These are phyloP conservation scores for Perizoma flavofasciatum DNA, from an alignment of 2,888 invertebrate species.

Conservation along the genomic window DNA sequence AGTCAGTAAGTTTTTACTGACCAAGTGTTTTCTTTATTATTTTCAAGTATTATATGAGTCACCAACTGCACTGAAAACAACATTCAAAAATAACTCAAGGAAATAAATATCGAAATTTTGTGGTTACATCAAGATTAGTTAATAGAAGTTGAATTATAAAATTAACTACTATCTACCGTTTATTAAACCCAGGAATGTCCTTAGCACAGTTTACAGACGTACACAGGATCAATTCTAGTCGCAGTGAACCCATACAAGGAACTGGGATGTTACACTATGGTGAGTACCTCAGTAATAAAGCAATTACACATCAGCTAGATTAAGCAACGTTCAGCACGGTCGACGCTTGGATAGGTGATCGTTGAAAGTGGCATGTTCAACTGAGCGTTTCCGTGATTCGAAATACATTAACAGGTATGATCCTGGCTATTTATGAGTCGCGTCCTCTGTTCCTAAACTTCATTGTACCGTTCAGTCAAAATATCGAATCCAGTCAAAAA, in stretches of 20 bases:
- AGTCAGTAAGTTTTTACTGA: too few species aligned
- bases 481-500: too few species aligned
- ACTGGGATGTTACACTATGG: slow-evolving; percentile 93
- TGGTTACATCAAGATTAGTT: not conserved
- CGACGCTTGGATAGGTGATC: too few species aligned
- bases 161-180: not conserved
- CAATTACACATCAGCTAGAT: too few species aligned
- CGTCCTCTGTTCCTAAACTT: too few species aligned
- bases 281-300: slow-evolving; percentile 76
- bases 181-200: slow-evolving; percentile 59
- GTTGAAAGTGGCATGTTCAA: too few species aligned
- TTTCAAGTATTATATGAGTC: not conserved
- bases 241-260: slow-evolving; percentile 98
- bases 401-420: too few species aligned
- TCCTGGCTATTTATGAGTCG: too few species aligned
- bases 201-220: slow-evolving; percentile 88
- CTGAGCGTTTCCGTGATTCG: too few species aligned
- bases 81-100: not conserved
- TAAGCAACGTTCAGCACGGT: too few species aligned
- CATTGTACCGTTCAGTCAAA: too few species aligned
- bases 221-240: slow-evolving; percentile 95
- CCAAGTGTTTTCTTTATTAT: too few species aligned
- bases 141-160: not conserved
- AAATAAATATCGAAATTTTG: not conserved
- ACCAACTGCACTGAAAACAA: not conserved